These are phyloP conservation scores for Acipenser oxyrinchus DNA, from an alignment of 2,797 vertebrate species.

Conservation along the genomic window DNA sequence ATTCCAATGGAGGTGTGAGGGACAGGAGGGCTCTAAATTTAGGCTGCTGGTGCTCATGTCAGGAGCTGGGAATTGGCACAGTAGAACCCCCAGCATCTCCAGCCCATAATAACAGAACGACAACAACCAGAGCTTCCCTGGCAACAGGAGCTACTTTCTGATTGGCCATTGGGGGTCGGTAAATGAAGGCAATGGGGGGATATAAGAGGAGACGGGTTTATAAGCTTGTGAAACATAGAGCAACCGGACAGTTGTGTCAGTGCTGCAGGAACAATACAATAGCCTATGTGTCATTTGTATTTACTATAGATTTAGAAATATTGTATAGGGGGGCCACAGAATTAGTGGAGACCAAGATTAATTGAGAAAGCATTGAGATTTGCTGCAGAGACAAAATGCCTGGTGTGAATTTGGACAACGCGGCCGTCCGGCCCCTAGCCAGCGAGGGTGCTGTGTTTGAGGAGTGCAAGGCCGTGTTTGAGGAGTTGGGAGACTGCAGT, in stretches of 20 bases:
- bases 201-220: no score
- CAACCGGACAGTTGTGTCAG: no score
- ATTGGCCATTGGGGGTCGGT: slow-evolving; percentile 46
- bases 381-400: slow-evolving; percentile 41
- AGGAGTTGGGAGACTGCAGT: slow-evolving; percentile 18
- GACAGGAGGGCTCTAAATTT: slow-evolving; percentile 50
- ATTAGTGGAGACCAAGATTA: no score
- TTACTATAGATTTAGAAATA: no score
- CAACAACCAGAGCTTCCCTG: slow-evolving; percentile 38
- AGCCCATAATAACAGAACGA: slow-evolving; percentile 32
- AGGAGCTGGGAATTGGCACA: slow-evolving; percentile 35
- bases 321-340: no score
- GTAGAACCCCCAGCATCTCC: slow-evolving; percentile 13
- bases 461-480: slow-evolving; percentile 8
- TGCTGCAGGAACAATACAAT: no score
- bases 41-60: slow-evolving; percentile 32
- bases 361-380: no score
- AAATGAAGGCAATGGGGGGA: slow-evolving; percentile 24
- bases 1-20: slow-evolving; percentile 54
- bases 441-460: slow-evolving; percentile 20
- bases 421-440: slow-evolving; percentile 30
- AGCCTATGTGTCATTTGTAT: no score
- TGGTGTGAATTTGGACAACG: slow-evolving; percentile 52
- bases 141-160: slow-evolving; percentile 38
- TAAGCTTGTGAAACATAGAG: no score